phyloP scores from a whole-genome alignment of 2,797 vertebrate genomes.

The Karalla daura region DNA sequence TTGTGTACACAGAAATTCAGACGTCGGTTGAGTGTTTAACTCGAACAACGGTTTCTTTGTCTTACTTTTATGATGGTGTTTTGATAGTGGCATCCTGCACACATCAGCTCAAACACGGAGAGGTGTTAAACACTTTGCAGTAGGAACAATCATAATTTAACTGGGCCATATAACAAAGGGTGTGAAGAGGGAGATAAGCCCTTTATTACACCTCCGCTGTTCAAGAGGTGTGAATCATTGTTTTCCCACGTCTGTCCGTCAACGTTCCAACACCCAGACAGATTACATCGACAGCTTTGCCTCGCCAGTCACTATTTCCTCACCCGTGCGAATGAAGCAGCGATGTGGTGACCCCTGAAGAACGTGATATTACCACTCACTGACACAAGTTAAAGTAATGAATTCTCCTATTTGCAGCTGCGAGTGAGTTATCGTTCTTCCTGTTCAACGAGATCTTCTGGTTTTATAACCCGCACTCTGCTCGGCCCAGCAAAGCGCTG shows the following conservation, averaged over 20 bases:
- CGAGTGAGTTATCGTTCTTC: not conserved
- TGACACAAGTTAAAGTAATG: slow-evolving; percentile 31
- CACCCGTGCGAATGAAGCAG: not conserved
- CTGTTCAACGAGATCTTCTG: slow-evolving; percentile 31
- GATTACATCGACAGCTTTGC: slow-evolving; percentile 11
- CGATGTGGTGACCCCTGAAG: slow-evolving; percentile 6
- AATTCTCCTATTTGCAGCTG: not conserved
- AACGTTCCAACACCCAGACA: slow-evolving; percentile 10
- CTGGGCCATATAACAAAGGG: not conserved
- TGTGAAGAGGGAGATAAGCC: slow-evolving; percentile 12
- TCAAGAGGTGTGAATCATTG: slow-evolving; percentile 32
- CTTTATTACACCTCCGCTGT: slow-evolving; percentile 21
- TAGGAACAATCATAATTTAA: slow-evolving; percentile 5
- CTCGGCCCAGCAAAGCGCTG: too few relatives aligned
- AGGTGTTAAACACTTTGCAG: slow-evolving; percentile 4
- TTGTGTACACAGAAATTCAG: not conserved
- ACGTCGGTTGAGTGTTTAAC: not conserved
- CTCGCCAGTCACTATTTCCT: not conserved
- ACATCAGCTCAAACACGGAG: not conserved
- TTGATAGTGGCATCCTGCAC: not conserved
- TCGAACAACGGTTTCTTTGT: not conserved
- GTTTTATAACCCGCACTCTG: not conserved
- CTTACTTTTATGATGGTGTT: not conserved
- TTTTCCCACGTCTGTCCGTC: slow-evolving; percentile 21
- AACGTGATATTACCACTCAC: slow-evolving; percentile 5